These are phyloP conservation scores for Thalassophryne amazonica DNA, from an alignment of 2,797 vertebrate species.

Conservation along the genomic window DNA sequence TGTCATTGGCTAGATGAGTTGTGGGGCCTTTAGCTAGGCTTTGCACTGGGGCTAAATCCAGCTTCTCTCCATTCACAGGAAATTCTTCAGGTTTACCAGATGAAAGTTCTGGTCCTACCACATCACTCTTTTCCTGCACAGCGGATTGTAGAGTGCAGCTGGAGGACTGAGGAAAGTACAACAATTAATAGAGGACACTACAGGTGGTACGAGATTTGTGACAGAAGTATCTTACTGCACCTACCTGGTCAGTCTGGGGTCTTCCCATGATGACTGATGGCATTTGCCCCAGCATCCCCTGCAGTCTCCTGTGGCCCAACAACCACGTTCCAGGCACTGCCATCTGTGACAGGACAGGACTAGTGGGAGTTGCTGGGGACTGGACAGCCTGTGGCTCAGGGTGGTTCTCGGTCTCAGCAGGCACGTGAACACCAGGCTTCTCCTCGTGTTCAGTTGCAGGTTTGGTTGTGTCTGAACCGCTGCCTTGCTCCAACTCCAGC, in stretches of 20 bases:
- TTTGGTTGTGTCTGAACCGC: slow-evolving; percentile 82
- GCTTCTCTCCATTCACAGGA: slow-evolving; percentile 17
- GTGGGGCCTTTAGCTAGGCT: slow-evolving; percentile 40
- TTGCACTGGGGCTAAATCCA: slow-evolving; percentile 35
- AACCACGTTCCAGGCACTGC: slow-evolving; percentile 81
- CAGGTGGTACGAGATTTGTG: too few species aligned
- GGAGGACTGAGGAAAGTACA: slow-evolving; percentile 79
- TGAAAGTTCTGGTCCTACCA: slow-evolving; percentile 71
- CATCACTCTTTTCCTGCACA: slow-evolving; percentile 65
- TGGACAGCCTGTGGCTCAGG: slow-evolving; percentile 70
- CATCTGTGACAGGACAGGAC: slow-evolving; percentile 79
- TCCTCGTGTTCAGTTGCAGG: slow-evolving; percentile 71
- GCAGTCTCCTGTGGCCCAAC: slow-evolving; percentile 84
- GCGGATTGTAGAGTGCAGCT: slow-evolving; percentile 81
- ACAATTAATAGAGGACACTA: neutral
- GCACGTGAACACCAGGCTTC: slow-evolving; percentile 71
- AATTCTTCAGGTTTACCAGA: slow-evolving; percentile 58
- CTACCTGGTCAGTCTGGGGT: slow-evolving; percentile 85
- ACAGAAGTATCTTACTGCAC: too few species aligned
- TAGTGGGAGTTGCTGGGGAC: slow-evolving; percentile 69
- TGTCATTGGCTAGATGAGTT: slow-evolving; percentile 49
- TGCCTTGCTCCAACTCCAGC: slow-evolving; percentile 90
- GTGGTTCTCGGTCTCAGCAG: slow-evolving; percentile 68
- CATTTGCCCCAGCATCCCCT: slow-evolving; percentile 82
- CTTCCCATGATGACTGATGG: slow-evolving; percentile 85